phyloP scores from a whole-genome alignment of 2,888 invertebrate genomes.

The Nudaria mundana region DNA sequence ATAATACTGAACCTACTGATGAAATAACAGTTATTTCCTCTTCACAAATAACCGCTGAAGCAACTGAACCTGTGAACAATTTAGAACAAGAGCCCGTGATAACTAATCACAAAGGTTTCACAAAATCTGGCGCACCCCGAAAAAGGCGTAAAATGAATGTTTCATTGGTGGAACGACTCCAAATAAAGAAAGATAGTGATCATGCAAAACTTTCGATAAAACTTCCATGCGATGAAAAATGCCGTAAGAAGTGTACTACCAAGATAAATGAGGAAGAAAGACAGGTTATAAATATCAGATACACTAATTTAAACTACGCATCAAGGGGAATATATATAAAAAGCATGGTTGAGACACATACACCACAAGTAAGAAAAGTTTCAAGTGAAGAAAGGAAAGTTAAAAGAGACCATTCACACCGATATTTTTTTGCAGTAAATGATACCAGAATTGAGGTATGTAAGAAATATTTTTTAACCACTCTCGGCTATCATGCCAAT shows the following conservation, averaged over 20 bases:
- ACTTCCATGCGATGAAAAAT: no score
- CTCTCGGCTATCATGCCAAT: slow-evolving; percentile 1
- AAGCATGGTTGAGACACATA: background rate
- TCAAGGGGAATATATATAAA: background rate
- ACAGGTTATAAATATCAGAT: background rate
- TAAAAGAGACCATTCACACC: background rate
- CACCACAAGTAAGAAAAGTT: background rate
- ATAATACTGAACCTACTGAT: background rate
- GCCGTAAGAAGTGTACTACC: background rate
- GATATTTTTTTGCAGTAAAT: slow-evolving; percentile 1
- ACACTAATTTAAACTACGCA: background rate
- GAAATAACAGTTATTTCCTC: background rate
- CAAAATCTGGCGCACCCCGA: background rate
- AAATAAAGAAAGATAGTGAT: background rate
- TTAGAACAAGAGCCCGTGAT: background rate
- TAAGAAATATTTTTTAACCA: no score
- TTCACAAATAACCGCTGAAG: background rate
- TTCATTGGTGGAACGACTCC: background rate
- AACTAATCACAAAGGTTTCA: background rate
- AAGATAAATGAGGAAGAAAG: background rate
- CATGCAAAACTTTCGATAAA: background rate
- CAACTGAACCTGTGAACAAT: background rate
- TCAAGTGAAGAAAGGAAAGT: background rate
- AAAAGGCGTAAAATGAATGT: background rate
- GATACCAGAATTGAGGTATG: background rate